phyloP scores from a whole-genome alignment of 2,888 invertebrate species.

The Synergus umbraculus region DNA sequence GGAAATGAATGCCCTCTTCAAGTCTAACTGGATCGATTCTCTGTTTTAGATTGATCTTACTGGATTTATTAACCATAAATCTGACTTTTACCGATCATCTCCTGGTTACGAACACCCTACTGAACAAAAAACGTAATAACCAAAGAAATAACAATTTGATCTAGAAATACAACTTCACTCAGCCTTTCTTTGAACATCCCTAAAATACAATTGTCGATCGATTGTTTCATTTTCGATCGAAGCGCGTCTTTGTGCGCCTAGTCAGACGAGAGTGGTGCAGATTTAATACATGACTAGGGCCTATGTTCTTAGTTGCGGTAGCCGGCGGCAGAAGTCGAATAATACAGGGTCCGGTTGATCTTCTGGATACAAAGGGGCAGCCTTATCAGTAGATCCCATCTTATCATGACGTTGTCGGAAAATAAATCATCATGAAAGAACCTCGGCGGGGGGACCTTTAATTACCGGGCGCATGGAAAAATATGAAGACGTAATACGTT shows the following conservation, averaged over 20 bases:
- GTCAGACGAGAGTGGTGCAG: not conserved
- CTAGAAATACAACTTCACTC: no score
- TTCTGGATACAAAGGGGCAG: slow-evolving; percentile 58
- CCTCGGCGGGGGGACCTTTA: slow-evolving; percentile 70
- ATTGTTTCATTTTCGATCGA: not conserved
- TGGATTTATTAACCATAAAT: not conserved
- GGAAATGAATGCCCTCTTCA: not conserved
- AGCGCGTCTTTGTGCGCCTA: slow-evolving; percentile 1
- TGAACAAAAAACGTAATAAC: no score
- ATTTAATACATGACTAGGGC: slow-evolving; percentile 2
- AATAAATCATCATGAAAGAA: slow-evolving; percentile 69
- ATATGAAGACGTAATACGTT: slow-evolving; percentile 73
- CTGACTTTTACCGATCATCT: not conserved
- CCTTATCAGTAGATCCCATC: slow-evolving; percentile 66
- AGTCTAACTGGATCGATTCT: not conserved
- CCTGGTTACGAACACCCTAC: no score
- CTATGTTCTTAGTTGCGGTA: slow-evolving; percentile 8
- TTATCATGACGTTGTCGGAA: slow-evolving; percentile 65
- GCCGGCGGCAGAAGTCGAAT: slow-evolving; percentile 36
- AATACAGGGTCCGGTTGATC: slow-evolving; percentile 23
- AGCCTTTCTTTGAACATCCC: no score
- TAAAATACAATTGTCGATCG: not conserved
- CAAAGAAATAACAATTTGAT: no score
- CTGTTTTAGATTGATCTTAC: not conserved
- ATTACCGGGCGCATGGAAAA: slow-evolving; percentile 70